Base-by-base conservation (phyloP, 2,888 invertebrate species). In the Drosophila anceps region DNA sequence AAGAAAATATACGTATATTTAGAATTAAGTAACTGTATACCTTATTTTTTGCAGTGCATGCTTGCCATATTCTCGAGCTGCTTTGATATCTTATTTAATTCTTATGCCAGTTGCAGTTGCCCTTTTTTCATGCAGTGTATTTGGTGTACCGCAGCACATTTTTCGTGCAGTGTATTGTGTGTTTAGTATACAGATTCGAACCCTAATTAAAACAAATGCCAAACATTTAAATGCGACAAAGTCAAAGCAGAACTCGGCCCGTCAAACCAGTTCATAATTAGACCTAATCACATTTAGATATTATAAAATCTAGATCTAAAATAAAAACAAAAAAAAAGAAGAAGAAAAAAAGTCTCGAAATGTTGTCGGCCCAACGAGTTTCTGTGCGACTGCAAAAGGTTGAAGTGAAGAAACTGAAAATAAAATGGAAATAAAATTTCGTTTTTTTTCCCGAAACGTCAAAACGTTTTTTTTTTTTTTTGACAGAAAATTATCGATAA, bases 261-360 rank as follows among this genome's bases (percentile, higher is more conserved):
- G 84, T 84, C 88, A 85, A 84, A 84, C 84, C 88, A 80, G 84
- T 84, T 88, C 57, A 85, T 67, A 85, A 85, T 84, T 78, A 88
- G 59, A 67, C 54, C 53, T 77, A 74, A 73, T 76, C 87, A 44
- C 57, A 84, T 71, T 71, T 54, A n/a, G 69, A 72, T 73, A 79
- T 15, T 39, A 55, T 54, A 55, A 63, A 53, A 82, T 82, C 70
- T 84, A 70, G 60, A 84, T 70, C 59, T 69, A n/a, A 61, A 53
- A 48, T 12, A 53, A 53, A 51, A 13, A 15, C 20, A 59, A n/a
- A 53, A 24, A 3, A 24, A 24, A 43, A 12, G n/a, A n/a, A n/a
- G n/a, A n/a, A n/a, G n/a, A n/a, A n/a, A 43, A 13, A 44, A 46
- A 9, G 29, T 48, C 27, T 48, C n/a, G 48, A 48, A 46, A 46